Conservation (phyloP, 1,140 invertebrate genomes). For the Drosophila tsacasi region DNA sequence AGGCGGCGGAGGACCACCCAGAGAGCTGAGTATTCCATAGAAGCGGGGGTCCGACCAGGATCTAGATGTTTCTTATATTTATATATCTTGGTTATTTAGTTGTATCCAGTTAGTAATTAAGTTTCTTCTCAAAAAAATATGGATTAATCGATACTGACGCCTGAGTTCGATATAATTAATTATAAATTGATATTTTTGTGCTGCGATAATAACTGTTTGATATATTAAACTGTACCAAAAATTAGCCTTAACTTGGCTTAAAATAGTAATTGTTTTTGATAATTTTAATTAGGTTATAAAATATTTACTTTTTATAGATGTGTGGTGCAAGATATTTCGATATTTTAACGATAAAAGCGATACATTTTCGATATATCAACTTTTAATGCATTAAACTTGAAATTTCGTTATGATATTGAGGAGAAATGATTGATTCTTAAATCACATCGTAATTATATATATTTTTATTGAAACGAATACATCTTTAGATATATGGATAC, state of each 20-base stretch:
- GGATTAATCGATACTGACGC: neutral
- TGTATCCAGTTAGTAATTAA: neutral
- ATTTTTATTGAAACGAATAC: no score
- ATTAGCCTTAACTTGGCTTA: neutral
- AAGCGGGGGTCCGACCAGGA: neutral
- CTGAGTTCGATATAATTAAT: no score
- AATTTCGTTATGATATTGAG: neutral
- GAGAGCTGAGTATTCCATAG: constrained; percentile 3
- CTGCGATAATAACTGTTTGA: neutral
- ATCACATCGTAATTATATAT: no score
- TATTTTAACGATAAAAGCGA: neutral
- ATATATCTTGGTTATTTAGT: constrained; percentile 4
- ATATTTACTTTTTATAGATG: neutral
- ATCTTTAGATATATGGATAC: no score
- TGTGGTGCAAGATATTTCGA: neutral
- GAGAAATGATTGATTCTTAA: no score
- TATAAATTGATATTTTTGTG: neutral
- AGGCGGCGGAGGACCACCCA: neutral
- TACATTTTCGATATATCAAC: neutral
- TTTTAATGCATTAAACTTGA: neutral
- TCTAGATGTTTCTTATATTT: neutral
- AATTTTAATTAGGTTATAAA: neutral
- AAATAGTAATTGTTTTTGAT: neutral
- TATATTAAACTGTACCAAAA: neutral
- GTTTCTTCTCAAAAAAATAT: neutral